phyloP scores from a whole-genome alignment of 2,888 invertebrate genomes.

The Drosophila putrida region DNA sequence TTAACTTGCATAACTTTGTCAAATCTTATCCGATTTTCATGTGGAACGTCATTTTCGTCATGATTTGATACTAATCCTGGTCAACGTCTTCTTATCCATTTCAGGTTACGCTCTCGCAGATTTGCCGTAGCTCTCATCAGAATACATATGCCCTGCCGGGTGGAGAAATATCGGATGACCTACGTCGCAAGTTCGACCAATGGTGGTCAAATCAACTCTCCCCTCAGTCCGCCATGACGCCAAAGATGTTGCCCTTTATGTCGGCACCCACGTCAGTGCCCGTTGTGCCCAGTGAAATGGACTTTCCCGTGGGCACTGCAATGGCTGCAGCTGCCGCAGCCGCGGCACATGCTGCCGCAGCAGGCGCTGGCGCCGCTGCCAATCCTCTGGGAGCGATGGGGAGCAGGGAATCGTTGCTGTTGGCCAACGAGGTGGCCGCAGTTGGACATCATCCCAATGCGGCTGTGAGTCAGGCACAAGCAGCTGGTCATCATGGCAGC shows the following conservation, averaged over 20 bases:
- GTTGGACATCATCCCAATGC: constrained; percentile 68
- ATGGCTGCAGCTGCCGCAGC: constrained; percentile 86
- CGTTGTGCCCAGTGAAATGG: constrained; percentile 82
- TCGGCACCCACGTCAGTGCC: constrained; percentile 79
- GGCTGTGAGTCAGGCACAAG: constrained; percentile 58
- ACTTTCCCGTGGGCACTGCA: constrained; percentile 83
- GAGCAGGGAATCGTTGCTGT: constrained; percentile 78
- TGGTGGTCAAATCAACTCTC: constrained; percentile 94
- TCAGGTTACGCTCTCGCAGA: constrained; percentile 92
- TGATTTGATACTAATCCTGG: constrained; percentile 54
- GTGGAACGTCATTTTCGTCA: no score
- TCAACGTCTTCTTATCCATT: constrained; percentile 40
- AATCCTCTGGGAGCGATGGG: constrained; percentile 70
- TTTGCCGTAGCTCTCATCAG: constrained; percentile 92
- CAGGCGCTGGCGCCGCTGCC: constrained; percentile 63
- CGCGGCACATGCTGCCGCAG: constrained; percentile 84
- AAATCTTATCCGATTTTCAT: no score
- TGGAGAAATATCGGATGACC: constrained; percentile 93
- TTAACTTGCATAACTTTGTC: no score
- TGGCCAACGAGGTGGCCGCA: constrained; percentile 71
- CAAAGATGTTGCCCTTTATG: constrained; percentile 86
- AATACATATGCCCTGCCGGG: constrained; percentile 88
- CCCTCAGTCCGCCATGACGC: constrained; percentile 87
- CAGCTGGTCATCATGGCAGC: constrained; percentile 73
- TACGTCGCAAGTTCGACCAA: constrained; percentile 94